Percentiles rank a stretch among this genome's conserved stretches.
Evolutionary conservation across 2,888 invertebrate species (phyloP).

Genomic region (Blera fallax): DNA sequence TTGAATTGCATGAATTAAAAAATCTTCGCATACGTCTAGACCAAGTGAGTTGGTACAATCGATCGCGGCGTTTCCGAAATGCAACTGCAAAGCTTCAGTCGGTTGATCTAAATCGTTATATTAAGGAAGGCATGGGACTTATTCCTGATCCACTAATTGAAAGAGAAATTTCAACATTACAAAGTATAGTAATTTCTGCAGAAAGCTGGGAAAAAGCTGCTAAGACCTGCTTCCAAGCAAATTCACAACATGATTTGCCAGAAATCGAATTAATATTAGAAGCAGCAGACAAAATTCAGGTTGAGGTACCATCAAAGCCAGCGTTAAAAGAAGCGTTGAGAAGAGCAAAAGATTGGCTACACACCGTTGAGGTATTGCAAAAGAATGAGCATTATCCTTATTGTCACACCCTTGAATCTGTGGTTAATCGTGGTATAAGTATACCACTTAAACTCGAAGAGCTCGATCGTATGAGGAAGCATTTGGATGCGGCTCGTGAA

Average conservation of each 20-base stretch:
- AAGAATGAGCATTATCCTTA: conserved; percentile 92
- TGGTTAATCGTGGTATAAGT: conserved; percentile 89
- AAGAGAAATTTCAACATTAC: conserved; percentile 86
- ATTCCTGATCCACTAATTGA: conserved; percentile 87
- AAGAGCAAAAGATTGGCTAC: conserved; percentile 81
- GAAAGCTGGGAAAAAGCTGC: conserved; percentile 81
- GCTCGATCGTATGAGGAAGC: conserved; percentile 89
- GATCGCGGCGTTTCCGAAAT: conserved; percentile 83
- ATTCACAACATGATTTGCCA: conserved; percentile 78
- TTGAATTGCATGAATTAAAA: conserved; percentile 91
- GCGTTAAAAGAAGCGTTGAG: conserved; percentile 87
- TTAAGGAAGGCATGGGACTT: conserved; percentile 86
- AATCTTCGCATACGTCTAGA: conserved; percentile 87
- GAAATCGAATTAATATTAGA: conserved; percentile 81
- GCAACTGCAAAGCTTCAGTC: conserved; percentile 81
- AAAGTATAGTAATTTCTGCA: conserved; percentile 82
- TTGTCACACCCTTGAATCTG: conserved; percentile 90
- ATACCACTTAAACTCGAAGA: conserved; percentile 91
- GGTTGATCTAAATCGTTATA: conserved; percentile 83
- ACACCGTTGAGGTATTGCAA: conserved; percentile 87
- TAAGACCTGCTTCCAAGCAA: conserved; percentile 81
- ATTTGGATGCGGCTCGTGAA: conserved; percentile 88
- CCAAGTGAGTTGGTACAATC: conserved; percentile 90
- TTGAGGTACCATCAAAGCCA: conserved; percentile 89
- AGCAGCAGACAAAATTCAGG: conserved; percentile 89